A percentile compares a stretch with the other conserved stretches of the same genome.
Conservation (phyloP, 35 echinoderm and acorn worm species). For the Apostichopus japonicus region DNA sequence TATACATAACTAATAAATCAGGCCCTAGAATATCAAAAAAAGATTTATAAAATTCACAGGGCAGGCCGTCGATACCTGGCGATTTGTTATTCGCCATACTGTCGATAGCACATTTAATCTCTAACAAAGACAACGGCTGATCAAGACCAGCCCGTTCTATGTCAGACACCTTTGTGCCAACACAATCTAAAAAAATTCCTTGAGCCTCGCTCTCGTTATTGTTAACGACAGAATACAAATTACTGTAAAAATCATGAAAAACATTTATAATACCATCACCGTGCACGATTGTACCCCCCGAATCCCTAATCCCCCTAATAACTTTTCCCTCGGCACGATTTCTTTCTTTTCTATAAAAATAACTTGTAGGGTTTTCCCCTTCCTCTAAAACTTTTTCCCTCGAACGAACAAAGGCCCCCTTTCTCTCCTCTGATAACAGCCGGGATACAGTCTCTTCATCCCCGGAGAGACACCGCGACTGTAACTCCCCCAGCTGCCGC, state of each 20-base stretch:
- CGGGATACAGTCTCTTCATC: neutral
- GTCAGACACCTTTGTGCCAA: neutral
- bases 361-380: neutral
- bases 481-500: neutral
- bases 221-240: slow-evolving; percentile 21
- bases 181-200: slow-evolving; percentile 26
- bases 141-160: neutral
- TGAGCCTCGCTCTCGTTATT: slow-evolving; percentile 14
- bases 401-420: neutral
- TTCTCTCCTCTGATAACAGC: neutral
- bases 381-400: neutral
- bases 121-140: neutral
- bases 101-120: slow-evolving; percentile 40
- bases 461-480: neutral
- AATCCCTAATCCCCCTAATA: slow-evolving; percentile 33
- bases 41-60: neutral
- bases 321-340: neutral
- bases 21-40: slow-evolving; percentile 13
- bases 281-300: slow-evolving; percentile 38
- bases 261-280: slow-evolving; percentile 48
- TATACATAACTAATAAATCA: slow-evolving; percentile 15
- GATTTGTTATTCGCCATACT: slow-evolving; percentile 44
- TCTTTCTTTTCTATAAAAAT: too few relatives aligned
- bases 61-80: slow-evolving; percentile 62
- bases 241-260: slow-evolving; percentile 25